phyloP scores from a whole-genome alignment of 2,888 invertebrate species.

The Muscina levida region DNA sequence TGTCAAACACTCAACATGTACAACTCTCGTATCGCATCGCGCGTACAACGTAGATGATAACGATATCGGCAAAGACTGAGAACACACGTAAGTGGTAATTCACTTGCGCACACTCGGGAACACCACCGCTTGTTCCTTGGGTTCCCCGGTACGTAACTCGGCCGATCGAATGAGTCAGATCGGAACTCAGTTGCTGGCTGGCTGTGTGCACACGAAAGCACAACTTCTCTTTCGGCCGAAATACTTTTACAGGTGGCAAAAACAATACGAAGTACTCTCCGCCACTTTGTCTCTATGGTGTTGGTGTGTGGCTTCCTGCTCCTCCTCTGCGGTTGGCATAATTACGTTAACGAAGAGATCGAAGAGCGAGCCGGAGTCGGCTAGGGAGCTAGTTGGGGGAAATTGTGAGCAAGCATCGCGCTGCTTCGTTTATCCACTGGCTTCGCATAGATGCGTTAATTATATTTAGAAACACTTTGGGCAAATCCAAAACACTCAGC shows the following conservation, averaged over 20 bases:
- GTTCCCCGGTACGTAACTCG: not conserved
- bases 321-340: slow-evolving; percentile 45
- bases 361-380: not conserved
- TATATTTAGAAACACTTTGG: slow-evolving; percentile 60
- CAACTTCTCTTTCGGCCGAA: slow-evolving; percentile 46
- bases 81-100: slow-evolving; percentile 48
- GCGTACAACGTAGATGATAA: slow-evolving; percentile 58
- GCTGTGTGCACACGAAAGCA: not conserved
- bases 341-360: slow-evolving; percentile 6
- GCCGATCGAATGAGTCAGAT: not conserved
- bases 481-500: not conserved
- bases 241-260: slow-evolving; percentile 65
- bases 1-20: slow-evolving; percentile 21
- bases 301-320: slow-evolving; percentile 61
- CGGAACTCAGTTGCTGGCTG: not conserved
- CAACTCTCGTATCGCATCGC: slow-evolving; percentile 43
- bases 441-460: slow-evolving; percentile 54
- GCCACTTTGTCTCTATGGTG: slow-evolving; percentile 20
- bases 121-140: not conserved
- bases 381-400: not conserved
- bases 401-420: not conserved
- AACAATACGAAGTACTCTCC: slow-evolving; percentile 6
- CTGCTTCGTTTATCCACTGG: slow-evolving; percentile 8
- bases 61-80: slow-evolving; percentile 61
- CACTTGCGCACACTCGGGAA: slow-evolving; percentile 62